Evolutionary conservation across 2,113 vertebrate genomes (phyloP).

Genomic region (Bungarus multicinctus): DNA sequence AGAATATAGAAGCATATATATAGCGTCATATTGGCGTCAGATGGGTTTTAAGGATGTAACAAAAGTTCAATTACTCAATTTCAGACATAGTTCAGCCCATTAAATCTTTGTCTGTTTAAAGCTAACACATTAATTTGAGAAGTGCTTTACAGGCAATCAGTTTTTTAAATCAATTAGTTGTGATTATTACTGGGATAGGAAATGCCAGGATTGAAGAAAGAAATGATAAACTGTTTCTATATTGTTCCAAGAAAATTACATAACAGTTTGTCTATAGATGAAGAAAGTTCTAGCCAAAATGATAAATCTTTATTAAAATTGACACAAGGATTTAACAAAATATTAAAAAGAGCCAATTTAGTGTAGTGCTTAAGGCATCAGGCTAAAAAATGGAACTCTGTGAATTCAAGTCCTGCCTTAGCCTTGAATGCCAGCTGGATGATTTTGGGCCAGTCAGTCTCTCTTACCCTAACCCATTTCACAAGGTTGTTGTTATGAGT

Average conservation of each 20-base stretch:
- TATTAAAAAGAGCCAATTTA: background rate
- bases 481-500: background rate
- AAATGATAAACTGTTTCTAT: background rate
- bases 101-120: background rate
- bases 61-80: background rate
- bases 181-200: background rate
- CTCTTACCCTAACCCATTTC: background rate
- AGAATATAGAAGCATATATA: background rate
- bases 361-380: background rate
- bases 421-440: background rate
- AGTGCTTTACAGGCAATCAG: background rate
- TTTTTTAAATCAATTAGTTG: background rate
- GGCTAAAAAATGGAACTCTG: background rate
- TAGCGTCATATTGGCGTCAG: background rate
- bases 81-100: background rate
- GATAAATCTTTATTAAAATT: background rate
- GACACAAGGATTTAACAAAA: background rate
- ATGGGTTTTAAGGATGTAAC: background rate
- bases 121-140: background rate
- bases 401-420: background rate
- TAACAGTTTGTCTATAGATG: background rate
- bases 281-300: background rate
- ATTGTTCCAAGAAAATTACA: background rate
- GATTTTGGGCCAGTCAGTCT: background rate
- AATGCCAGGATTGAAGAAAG: background rate